These are phyloP conservation scores for Macrosoma leucophasiata DNA, from an alignment of 2,888 invertebrate genomes.

Conservation along the genomic window DNA sequence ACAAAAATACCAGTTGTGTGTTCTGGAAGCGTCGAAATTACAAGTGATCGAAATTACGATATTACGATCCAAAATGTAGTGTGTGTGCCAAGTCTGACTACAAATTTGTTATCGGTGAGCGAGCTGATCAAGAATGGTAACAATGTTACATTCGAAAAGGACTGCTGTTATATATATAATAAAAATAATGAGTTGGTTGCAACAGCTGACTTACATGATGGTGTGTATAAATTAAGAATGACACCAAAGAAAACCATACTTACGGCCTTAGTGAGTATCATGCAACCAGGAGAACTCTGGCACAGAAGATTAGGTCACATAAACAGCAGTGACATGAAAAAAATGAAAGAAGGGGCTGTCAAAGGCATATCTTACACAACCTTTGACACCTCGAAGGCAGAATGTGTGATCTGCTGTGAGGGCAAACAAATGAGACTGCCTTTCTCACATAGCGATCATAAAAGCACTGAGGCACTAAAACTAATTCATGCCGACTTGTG, in stretches of 20 bases:
- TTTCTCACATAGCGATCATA: constrained; percentile 12
- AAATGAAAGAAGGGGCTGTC: constrained; percentile 21
- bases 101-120: constrained; percentile 17
- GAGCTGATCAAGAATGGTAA: constrained; percentile 16
- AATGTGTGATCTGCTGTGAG: constrained; percentile 8
- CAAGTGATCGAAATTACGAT: constrained; percentile 8
- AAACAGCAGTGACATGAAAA: constrained; percentile 15
- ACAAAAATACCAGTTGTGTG: constrained; percentile 15
- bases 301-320: constrained; percentile 24
- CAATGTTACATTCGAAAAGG: constrained; percentile 10
- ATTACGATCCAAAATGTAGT: constrained; percentile 12
- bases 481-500: constrained; percentile 13
- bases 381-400: background rate
- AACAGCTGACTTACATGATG: no score
- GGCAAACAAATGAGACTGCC: constrained; percentile 2
- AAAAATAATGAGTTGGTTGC: constrained; percentile 1
- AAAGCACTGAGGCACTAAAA: constrained; percentile 10
- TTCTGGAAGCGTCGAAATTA: constrained; percentile 14
- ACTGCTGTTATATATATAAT: constrained; percentile 9
- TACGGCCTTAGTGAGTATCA: no score
- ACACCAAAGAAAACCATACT: no score
- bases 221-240: no score
- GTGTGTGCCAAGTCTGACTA: constrained; percentile 12
- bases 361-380: no score
- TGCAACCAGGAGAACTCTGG: constrained; percentile 18